Conservation (phyloP, 2,888 invertebrate species). For the Scrobipalpa atriplicella region DNA sequence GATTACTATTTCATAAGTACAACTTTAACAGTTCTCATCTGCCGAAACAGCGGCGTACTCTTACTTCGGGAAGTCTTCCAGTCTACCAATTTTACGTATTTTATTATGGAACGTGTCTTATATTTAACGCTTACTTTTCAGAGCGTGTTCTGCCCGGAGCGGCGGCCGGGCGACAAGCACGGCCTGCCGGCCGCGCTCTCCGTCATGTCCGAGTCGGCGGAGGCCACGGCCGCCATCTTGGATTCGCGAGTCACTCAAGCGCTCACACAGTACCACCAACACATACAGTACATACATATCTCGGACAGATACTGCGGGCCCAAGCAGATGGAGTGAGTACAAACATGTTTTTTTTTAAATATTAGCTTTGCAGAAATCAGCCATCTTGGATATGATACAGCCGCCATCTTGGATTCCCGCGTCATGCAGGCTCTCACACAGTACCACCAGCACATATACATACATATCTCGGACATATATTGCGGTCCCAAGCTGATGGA, state of each 20-base stretch:
- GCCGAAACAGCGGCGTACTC: no score
- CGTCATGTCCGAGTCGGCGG: conserved; percentile 95
- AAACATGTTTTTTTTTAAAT: not conserved
- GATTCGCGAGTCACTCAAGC: conserved; percentile 91
- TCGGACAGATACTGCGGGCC: conserved; percentile 98
- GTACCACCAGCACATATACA: conserved; percentile 92
- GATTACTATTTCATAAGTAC: no score
- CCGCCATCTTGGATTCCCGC: conserved; percentile 92
- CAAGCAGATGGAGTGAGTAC: conserved; percentile 93
- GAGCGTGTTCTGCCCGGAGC: conserved; percentile 93
- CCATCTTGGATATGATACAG: conserved; percentile 62
- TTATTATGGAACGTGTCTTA: no score
- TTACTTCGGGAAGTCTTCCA: no score
- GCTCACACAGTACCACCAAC: conserved; percentile 90
- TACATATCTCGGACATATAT: conserved; percentile 98
- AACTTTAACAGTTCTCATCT: no score
- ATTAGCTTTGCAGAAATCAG: not conserved
- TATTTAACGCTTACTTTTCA: conserved; percentile 45
- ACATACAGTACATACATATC: conserved; percentile 97
- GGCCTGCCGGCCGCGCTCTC: conserved; percentile 88
- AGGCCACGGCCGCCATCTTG: conserved; percentile 92
- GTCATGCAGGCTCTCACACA: conserved; percentile 89
- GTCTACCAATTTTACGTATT: no score
- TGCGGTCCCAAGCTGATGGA: conserved; percentile 95
- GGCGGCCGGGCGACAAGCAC: conserved; percentile 91